Evolutionary conservation across 2,113 vertebrate genomes (phyloP).

Genomic region (Grallaria varia): DNA sequence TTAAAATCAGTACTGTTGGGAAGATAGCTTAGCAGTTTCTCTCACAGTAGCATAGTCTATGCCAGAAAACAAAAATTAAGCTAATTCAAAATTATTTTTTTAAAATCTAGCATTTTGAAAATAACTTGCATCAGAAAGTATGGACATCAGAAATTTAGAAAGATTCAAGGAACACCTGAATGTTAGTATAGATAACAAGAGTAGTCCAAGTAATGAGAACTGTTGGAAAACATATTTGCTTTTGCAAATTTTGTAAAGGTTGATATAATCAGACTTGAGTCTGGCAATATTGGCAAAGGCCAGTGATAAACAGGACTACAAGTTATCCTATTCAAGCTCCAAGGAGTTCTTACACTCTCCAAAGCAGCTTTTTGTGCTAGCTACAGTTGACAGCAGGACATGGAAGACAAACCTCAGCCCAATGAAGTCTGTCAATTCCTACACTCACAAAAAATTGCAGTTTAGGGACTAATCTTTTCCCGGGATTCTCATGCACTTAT

Average conservation of each 20-base stretch:
- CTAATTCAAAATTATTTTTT: not conserved
- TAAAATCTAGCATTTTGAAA: not conserved
- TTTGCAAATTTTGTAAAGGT: not conserved
- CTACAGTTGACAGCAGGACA: not conserved
- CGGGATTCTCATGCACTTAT: not conserved
- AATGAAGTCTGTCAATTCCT: not conserved
- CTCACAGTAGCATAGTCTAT: not conserved
- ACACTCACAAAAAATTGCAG: not conserved
- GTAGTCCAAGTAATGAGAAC: not conserved
- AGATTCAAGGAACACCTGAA: not conserved
- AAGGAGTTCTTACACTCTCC: not conserved
- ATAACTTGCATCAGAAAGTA: not conserved
- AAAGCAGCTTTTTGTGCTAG: not conserved
- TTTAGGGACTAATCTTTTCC: not conserved
- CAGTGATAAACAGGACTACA: not conserved
- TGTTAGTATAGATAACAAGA: not conserved
- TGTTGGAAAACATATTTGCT: not conserved
- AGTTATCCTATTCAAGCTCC: not conserved
- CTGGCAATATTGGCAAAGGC: no score
- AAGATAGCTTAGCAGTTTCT: not conserved
- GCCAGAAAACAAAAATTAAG: not conserved
- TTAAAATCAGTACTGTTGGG: not conserved
- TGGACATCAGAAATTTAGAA: not conserved
- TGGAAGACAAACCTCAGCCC: not conserved
- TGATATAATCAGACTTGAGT: not conserved